A percentile compares a stretch with the other conserved stretches of the same genome.
Evolutionary conservation across 2,113 vertebrate species (phyloP).

Genomic region (Delphinus delphis): DNA sequence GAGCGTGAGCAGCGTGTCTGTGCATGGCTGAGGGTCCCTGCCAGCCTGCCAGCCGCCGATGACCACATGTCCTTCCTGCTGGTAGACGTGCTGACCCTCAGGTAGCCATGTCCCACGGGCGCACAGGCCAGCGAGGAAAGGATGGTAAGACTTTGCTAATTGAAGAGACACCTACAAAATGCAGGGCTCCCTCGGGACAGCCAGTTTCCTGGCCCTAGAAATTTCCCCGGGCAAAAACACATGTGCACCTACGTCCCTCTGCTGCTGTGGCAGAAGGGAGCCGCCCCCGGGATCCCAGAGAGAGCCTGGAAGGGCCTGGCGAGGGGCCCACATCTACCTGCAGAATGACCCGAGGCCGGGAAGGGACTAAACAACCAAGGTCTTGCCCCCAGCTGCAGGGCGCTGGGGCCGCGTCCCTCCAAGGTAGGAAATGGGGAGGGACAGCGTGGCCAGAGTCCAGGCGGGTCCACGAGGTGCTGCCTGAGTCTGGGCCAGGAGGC

Average conservation of each 20-base stretch:
- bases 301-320: no score
- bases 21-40: not conserved
- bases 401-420: not conserved
- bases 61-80: accelerated
- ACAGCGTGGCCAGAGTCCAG: not conserved
- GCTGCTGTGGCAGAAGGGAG: not conserved
- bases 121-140: accelerated
- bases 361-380: not conserved
- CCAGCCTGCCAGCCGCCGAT: accelerated
- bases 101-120: accelerated
- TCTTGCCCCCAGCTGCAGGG: not conserved
- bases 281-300: not conserved
- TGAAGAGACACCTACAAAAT: no score
- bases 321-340: accelerated
- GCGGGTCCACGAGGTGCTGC: not conserved
- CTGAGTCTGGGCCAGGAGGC: not conserved
- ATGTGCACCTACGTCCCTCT: accelerated
- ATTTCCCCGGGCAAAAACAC: accelerated
- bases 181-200: not conserved
- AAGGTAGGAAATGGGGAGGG: not conserved
- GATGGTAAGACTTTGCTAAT: not conserved
- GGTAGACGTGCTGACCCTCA: accelerated
- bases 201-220: not conserved
- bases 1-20: not conserved
- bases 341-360: not conserved